phyloP scores from a whole-genome alignment of 1,140 invertebrate genomes.

The Pseudomyrmex dendroicus region DNA sequence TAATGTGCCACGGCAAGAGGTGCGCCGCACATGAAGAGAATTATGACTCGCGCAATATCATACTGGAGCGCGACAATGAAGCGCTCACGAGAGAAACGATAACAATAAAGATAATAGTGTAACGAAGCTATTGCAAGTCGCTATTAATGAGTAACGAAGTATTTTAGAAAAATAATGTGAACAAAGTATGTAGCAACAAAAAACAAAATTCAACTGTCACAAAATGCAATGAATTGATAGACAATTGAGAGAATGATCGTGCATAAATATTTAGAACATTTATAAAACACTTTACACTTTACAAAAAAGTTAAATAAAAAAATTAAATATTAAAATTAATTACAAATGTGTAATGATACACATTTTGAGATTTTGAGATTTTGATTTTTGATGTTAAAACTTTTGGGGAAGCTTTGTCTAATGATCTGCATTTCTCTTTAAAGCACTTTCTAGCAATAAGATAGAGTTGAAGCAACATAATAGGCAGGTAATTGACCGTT shows the following conservation, averaged over 20 bases:
- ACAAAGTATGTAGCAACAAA: too few species aligned
- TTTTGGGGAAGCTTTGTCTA: background rate
- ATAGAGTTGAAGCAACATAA: background rate
- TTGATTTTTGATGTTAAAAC: too few species aligned
- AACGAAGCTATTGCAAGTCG: background rate
- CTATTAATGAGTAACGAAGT: background rate
- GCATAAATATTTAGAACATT: too few species aligned
- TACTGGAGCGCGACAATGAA: constrained; percentile 4
- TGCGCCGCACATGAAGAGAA: constrained; percentile 17
- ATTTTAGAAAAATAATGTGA: background rate
- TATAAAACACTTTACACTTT: too few species aligned
- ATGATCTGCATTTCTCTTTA: background rate
- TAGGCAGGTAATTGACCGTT: constrained; percentile 2
- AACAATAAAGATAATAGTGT: constrained; percentile 43
- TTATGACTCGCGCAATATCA: constrained; percentile 47
- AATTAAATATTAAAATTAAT: too few species aligned
- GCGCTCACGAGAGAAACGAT: constrained; percentile 20
- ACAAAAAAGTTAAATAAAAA: too few species aligned
- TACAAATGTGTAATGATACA: too few species aligned
- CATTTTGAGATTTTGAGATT: too few species aligned
- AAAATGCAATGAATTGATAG: too few species aligned
- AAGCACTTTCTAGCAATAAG: constrained; percentile 16
- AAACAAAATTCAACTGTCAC: too few species aligned
- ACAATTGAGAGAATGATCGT: too few species aligned
- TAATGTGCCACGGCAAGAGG: constrained; percentile 44